These are phyloP conservation scores for Tanypteryx hageni DNA, from an alignment of 2,888 invertebrate genomes.

Conservation along the genomic window DNA sequence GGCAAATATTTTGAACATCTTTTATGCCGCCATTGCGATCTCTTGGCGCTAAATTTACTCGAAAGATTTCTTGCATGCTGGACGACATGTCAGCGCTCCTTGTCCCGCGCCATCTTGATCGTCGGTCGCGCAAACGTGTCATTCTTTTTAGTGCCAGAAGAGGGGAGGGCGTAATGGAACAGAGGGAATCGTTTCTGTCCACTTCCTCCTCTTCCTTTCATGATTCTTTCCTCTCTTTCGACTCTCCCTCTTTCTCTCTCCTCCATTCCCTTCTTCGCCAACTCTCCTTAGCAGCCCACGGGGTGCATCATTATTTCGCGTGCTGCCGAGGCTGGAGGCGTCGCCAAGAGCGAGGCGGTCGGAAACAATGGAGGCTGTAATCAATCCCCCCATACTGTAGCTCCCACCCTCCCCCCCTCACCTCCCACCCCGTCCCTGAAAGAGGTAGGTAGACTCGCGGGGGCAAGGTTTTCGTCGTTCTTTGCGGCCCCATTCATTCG, in stretches of 20 bases:
- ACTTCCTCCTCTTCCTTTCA: neutral
- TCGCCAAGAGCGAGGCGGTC: neutral
- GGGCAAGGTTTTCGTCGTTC: constrained; percentile 36
- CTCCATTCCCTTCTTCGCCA: neutral
- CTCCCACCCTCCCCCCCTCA: no score
- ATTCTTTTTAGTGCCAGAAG: neutral
- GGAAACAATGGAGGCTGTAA: constrained; percentile 32
- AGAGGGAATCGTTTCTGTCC: constrained; percentile 22
- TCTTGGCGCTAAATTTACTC: neutral
- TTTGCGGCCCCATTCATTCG: constrained; percentile 34
- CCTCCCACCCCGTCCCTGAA: neutral
- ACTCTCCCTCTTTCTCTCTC: neutral
- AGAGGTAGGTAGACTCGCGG: neutral
- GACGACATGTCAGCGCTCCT: constrained; percentile 8
- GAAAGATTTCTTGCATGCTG: neutral
- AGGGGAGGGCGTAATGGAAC: neutral
- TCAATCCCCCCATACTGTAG: constrained; percentile 1
- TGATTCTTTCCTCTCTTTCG: neutral
- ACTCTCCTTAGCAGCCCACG: neutral
- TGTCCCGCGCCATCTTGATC: neutral
- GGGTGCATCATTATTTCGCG: constrained; percentile 59
- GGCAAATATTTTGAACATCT: no score
- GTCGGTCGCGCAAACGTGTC: neutral
- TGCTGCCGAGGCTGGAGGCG: constrained; percentile 37
- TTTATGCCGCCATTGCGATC: neutral